Evolutionary conservation across 30 jellyfish, hydroid and myxozoan genomes (phyloP).

Genomic region (Pelagia noctiluca): DNA sequence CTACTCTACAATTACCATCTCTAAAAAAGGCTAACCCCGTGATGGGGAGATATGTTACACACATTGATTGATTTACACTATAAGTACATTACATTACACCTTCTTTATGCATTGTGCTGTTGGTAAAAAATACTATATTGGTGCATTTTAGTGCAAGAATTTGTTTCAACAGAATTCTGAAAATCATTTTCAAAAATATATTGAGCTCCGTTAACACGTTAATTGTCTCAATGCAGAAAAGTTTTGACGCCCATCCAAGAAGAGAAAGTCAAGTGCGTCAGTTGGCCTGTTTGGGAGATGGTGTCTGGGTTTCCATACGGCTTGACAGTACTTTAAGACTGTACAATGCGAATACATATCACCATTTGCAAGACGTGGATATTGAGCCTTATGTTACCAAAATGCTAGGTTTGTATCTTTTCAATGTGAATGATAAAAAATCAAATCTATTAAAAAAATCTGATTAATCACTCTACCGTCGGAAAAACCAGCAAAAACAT

Average conservation of each 20-base stretch:
- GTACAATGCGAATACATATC: conserved; percentile 95
- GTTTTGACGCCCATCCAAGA: conserved; percentile 99
- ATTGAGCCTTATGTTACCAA: conserved; percentile 98
- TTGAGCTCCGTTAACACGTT: not conserved
- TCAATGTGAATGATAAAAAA: not conserved
- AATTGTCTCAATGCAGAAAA: conserved; percentile 49
- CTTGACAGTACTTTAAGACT: conserved; percentile 93
- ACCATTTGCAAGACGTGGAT: conserved; percentile 98
- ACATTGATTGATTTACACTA: too few species aligned
- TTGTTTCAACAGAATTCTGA: not conserved
- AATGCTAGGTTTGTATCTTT: conserved; percentile 74
- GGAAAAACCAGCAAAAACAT: too few species aligned
- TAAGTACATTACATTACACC: too few species aligned
- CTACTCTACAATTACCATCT: too few species aligned
- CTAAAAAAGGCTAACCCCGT: too few species aligned
- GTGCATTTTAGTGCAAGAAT: too few species aligned
- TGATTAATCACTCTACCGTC: too few species aligned
- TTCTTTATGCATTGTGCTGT: too few species aligned
- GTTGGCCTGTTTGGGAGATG: conserved; percentile 96
- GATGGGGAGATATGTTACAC: too few species aligned
- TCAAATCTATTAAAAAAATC: too few species aligned
- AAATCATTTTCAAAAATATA: too few species aligned
- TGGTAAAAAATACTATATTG: too few species aligned
- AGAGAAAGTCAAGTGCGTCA: conserved; percentile 99
- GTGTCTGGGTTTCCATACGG: conserved; percentile 99